phyloP scores from a whole-genome alignment of 2,888 invertebrate genomes.

The Parelbella ahira region DNA sequence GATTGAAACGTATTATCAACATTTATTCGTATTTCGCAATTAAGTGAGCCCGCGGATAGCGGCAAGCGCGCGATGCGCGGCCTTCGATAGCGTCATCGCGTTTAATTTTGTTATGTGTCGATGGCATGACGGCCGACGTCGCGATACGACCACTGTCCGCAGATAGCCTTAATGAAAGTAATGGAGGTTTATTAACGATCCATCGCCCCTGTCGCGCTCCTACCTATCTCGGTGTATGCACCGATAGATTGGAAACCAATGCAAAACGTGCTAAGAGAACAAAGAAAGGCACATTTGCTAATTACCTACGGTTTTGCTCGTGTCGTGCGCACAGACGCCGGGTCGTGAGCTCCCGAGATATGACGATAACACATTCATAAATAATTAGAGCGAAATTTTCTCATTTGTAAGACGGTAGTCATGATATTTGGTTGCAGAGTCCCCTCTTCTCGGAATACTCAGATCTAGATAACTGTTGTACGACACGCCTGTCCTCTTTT shows the following conservation, averaged over 20 bases:
- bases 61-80: constrained; percentile 55
- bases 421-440: constrained; percentile 77
- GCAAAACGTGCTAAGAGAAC: constrained; percentile 76
- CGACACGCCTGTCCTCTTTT: constrained; percentile 70
- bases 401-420: constrained; percentile 80
- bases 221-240: constrained; percentile 53
- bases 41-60: constrained; percentile 55
- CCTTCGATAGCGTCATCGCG: constrained; percentile 73
- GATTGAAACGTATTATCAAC: constrained; percentile 73
- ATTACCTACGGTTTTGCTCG: constrained; percentile 75
- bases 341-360: constrained; percentile 77
- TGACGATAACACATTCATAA: constrained; percentile 81
- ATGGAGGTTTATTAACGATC: constrained; percentile 77
- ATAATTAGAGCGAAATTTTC: constrained; percentile 81
- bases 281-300: constrained; percentile 81
- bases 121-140: constrained; percentile 72
- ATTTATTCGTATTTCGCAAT: constrained; percentile 74
- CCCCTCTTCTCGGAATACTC: constrained; percentile 69
- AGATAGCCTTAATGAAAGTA: constrained; percentile 79
- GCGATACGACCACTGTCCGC: constrained; percentile 72
- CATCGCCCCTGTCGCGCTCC: constrained; percentile 60
- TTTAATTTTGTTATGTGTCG: constrained; percentile 74
- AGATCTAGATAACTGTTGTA: constrained; percentile 69
- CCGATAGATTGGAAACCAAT: constrained; percentile 66
- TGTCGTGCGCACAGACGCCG: constrained; percentile 77